A percentile compares a stretch with the other conserved stretches of the same genome.
phyloP scores from a whole-genome alignment of 2,113 vertebrate genomes.

The Promerops cafer region DNA sequence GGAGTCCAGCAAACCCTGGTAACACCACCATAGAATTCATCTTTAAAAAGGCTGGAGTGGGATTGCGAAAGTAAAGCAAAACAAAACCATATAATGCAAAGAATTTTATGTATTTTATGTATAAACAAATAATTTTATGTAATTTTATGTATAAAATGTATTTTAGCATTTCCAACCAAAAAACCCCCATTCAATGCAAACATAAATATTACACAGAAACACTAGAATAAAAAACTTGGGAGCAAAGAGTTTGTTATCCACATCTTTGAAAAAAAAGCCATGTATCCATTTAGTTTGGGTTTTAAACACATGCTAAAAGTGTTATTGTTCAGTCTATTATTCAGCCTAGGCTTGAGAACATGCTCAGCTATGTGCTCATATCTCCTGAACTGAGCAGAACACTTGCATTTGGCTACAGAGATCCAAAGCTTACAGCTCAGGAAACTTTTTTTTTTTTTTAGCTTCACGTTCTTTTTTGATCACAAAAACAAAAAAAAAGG shows the following conservation, averaged over 20 bases:
- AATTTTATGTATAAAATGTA: too few relatives aligned
- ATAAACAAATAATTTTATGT: too few relatives aligned
- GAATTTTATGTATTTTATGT: too few relatives aligned
- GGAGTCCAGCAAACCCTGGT: not conserved
- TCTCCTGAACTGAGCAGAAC: not conserved
- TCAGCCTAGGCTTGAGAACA: not conserved
- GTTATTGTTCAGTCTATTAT: not conserved
- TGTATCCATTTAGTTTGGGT: not conserved
- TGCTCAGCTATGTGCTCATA: accelerated
- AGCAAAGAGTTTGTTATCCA: not conserved
- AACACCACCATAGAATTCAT: not conserved
- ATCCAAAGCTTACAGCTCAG: not conserved
- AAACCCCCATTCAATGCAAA: not conserved
- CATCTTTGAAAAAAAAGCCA: not conserved
- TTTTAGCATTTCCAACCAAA: not conserved
- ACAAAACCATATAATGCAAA: not conserved
- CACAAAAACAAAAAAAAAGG: not conserved
- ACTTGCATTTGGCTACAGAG: not conserved
- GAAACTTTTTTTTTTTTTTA: not conserved
- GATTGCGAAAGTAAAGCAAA: not conserved
- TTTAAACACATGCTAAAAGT: not conserved
- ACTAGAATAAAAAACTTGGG: not conserved
- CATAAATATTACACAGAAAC: not conserved
- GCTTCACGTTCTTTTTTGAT: not conserved
- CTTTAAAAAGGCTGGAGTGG: not conserved